Evolutionary conservation across 2,113 vertebrate species (phyloP).

Genomic region (Bufo gargarizans): DNA sequence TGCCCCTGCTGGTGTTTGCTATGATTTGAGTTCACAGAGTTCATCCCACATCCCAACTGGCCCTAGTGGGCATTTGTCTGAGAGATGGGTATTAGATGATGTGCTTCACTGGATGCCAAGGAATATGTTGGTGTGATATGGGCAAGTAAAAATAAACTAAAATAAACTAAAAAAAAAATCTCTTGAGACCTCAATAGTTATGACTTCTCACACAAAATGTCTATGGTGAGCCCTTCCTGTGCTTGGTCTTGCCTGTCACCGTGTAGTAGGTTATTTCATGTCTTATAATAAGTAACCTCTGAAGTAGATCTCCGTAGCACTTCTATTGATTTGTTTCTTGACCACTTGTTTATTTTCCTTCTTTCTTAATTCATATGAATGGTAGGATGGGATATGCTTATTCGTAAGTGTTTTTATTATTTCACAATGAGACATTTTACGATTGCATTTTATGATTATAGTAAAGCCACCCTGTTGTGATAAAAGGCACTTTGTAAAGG

Average conservation of each 20-base stretch:
- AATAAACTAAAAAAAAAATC: too few species aligned
- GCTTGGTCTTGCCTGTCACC: not conserved
- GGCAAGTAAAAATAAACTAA: too few species aligned
- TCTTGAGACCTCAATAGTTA: too few species aligned
- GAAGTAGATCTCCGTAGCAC: not conserved
- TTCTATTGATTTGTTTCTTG: slow-evolving; percentile 1
- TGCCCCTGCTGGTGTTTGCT: too few species aligned
- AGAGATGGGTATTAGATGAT: not conserved
- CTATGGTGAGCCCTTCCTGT: not conserved
- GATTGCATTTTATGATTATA: slow-evolving; percentile 58
- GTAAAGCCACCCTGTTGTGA: slow-evolving; percentile 58
- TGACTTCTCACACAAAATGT: too few species aligned
- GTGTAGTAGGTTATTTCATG: not conserved
- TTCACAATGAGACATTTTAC: slow-evolving; percentile 57
- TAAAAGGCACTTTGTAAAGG: slow-evolving; percentile 59
- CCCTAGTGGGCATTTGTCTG: not conserved
- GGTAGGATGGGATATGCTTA: slow-evolving; percentile 48
- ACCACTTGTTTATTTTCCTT: slow-evolving; percentile 13
- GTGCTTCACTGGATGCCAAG: too few species aligned
- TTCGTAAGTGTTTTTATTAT: slow-evolving; percentile 57
- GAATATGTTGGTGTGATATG: too few species aligned
- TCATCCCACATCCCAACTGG: not conserved
- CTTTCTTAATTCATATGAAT: slow-evolving; percentile 39
- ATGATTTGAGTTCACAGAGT: too few species aligned
- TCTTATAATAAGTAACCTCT: not conserved